A percentile compares a stretch with the other conserved stretches of the same genome.
These are phyloP conservation scores for Poeciliopsis prolifica DNA, from an alignment of 2,113 vertebrate genomes.

Conservation along the genomic window DNA sequence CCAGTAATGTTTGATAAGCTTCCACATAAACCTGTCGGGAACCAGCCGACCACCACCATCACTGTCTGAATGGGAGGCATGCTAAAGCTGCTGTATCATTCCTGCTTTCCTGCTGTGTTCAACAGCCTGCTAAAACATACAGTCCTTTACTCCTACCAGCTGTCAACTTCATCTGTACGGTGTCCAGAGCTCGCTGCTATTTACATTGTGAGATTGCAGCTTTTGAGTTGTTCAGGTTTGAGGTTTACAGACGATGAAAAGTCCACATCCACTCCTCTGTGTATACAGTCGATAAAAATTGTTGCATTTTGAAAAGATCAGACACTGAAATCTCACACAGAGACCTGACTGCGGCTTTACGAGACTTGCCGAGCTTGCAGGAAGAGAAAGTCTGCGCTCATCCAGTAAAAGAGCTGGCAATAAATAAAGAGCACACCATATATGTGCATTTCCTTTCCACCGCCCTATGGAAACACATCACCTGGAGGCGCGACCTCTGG, in stretches of 20 bases:
- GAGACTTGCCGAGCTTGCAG: slow-evolving; percentile 48
- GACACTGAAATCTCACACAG: slow-evolving; percentile 13
- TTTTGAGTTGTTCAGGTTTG: slow-evolving; percentile 13
- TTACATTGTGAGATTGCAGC: slow-evolving; percentile 39
- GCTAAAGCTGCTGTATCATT: slow-evolving; percentile 26
- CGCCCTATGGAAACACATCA: slow-evolving; percentile 80
- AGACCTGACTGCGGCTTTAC: slow-evolving; percentile 8
- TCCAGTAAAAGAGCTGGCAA: slow-evolving; percentile 65
- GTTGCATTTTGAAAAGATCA: slow-evolving; percentile 6
- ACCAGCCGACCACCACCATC: not conserved
- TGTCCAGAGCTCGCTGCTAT: slow-evolving; percentile 56
- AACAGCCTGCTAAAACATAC: slow-evolving; percentile 28
- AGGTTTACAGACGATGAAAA: not conserved
- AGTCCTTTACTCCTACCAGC: slow-evolving; percentile 40
- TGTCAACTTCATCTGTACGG: slow-evolving; percentile 55
- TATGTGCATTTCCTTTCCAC: slow-evolving; percentile 76
- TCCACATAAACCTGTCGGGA: slow-evolving; percentile 52
- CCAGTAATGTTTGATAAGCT: slow-evolving; percentile 37
- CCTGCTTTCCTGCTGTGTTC: slow-evolving; percentile 49
- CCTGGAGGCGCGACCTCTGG: slow-evolving; percentile 71
- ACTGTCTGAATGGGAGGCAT: slow-evolving; percentile 46
- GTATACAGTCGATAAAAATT: slow-evolving; percentile 13
- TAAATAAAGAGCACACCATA: slow-evolving; percentile 80
- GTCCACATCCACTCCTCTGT: slow-evolving; percentile 18
- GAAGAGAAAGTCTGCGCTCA: slow-evolving; percentile 47